Evolutionary conservation across 2,113 vertebrate species (phyloP), one percentile per base, ranked within the genome.

Genomic region (Acrocephalus kingi): DNA sequence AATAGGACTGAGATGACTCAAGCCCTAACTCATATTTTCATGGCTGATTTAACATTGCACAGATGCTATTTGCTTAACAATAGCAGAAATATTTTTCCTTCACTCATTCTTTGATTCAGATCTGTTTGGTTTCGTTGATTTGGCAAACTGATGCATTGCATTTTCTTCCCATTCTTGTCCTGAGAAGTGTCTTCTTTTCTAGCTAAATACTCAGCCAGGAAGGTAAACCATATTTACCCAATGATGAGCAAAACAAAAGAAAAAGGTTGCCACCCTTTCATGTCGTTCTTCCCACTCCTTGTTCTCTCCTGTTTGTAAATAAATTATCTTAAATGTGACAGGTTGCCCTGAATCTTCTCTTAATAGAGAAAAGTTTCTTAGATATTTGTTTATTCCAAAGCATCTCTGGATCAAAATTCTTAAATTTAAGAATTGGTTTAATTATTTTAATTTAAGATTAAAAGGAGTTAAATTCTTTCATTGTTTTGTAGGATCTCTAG

Each of bases 1-100:
- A 80, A 35, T 66, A 90, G 82, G 16, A 80, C 33, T 90, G 59
- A 85, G 54, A 64, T 97, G 96, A 97, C 92, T 98, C 95, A 97
- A 80, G 51, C 73, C 71, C n/a, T n/a, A 91, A n/a, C 69, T 76
- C 75, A 78, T 84, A 78, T 84, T 96, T 97, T 90, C 17, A 8
- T 43, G 88, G 71, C 25, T 96, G 81, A 96, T 84, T 90, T 97
- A 95, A 87, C 66, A n/a, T 55, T 91, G 84, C 62, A 81, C 86
- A 95, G 76, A 90, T 97, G 59, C 66, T 72, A 87, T 95, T 94
- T 96, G 52, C 87, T 97, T 93, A 84, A 69, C 54, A 49, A 64
- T 48, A 86, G 52, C 33, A 93, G 90, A 91, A 96, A 43, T 77
- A 89, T 75, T 86, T 90, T 86, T 74, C 61, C 45, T 91, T 69